Evolutionary conservation across 2,888 invertebrate genomes (phyloP), one percentile per base, ranked within the genome.

Genomic region (Atrina japonica): DNA sequence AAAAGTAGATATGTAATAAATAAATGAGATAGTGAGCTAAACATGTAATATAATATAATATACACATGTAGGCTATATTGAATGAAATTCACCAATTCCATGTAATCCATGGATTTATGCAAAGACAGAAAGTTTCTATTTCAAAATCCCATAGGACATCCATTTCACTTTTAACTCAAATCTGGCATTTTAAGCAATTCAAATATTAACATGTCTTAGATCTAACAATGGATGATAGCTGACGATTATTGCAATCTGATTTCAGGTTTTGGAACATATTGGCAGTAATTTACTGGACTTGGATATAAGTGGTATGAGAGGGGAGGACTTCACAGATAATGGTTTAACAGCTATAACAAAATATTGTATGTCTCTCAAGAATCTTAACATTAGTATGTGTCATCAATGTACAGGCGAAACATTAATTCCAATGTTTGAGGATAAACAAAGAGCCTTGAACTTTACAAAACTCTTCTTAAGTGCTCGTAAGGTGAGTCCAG

Each of bases 291-390:
- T 89, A 30, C 66, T 73, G 7, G 61, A 73, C 16, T 66, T 89
- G 30, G 87, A 89, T 69, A 68, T 89, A 49, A 86, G 87, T 76
- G 87, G 87, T 2, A 77, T 84, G 49, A 70, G 83, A 16, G 75
- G 60, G 30, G 73, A 73, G 2, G 50, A 67, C 21, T 66, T 88
- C 43, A 86, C 87, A 16, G 88, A 89, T 55, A 74, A 75, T n/a
- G 86, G 87, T 9, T 66, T 88, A 11, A 59, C 67, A 18, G 76
- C 85, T 9, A 75, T 89, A 3, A 47, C 82, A 18, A 71, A 75
- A 41, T 80, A 83, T 75, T 89, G 89, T 66, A 61, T 27, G 5
- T 75, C 68, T 7, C 79, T 89, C 16, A 80, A 84, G 55, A 75
- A 76, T 3, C 70, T 89, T 1, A 75, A 76, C 29, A 70, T 89